These are phyloP conservation scores for Hydrochoerus hydrochaeris DNA, from an alignment of 2,113 vertebrate genomes.

Conservation along the genomic window DNA sequence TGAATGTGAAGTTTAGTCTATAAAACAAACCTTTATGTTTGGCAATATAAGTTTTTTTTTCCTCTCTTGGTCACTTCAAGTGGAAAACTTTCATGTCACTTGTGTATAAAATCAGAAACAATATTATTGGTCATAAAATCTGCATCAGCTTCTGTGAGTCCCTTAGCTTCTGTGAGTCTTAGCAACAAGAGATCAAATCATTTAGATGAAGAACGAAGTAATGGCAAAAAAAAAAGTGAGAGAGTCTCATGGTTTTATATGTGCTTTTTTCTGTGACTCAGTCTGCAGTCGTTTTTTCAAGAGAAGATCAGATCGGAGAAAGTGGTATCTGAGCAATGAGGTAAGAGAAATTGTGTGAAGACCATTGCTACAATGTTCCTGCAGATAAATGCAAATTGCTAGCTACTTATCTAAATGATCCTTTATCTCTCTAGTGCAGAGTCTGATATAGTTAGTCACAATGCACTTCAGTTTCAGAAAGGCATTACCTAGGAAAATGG, in stretches of 20 bases:
- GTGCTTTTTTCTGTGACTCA: slow-evolving; percentile 44
- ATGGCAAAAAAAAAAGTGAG: neutral
- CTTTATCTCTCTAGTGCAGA: slow-evolving; percentile 56
- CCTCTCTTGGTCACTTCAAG: neutral
- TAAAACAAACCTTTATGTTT: slow-evolving; percentile 6
- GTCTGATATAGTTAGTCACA: neutral
- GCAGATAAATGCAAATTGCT: slow-evolving; percentile 66
- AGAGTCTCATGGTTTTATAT: slow-evolving; percentile 5
- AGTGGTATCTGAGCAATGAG: slow-evolving; percentile 39
- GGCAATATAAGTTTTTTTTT: neutral
- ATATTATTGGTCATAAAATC: slow-evolving; percentile 19
- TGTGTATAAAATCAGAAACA: slow-evolving; percentile 27
- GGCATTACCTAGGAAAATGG: slow-evolving; percentile 42
- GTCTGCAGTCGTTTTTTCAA: neutral
- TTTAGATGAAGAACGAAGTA: slow-evolving; percentile 50
- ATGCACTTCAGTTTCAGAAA: slow-evolving; percentile 59
- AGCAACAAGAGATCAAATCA: slow-evolving; percentile 51
- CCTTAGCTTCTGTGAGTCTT: too few relatives aligned
- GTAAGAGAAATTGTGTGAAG: neutral
- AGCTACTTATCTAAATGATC: slow-evolving; percentile 62
- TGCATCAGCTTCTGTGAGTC: slow-evolving; percentile 30
- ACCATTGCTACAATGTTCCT: slow-evolving; percentile 53
- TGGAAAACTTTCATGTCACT: slow-evolving; percentile 42
- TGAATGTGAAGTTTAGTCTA: neutral
- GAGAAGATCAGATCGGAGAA: neutral